These are phyloP conservation scores for Hyperoplus lanceolatus DNA, from an alignment of 2,797 vertebrate genomes.

Conservation along the genomic window DNA sequence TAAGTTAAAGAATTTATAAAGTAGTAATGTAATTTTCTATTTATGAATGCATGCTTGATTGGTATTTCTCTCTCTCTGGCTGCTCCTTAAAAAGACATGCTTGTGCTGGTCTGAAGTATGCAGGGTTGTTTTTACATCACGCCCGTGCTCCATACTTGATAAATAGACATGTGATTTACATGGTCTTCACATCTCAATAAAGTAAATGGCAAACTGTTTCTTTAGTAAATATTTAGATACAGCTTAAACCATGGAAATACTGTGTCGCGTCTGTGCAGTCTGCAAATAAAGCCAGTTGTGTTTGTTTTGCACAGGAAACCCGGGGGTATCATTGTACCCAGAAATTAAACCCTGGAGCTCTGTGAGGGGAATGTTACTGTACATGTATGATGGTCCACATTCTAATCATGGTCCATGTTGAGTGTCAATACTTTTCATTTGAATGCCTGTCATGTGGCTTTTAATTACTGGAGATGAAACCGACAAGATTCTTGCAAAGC, in stretches of 20 bases:
- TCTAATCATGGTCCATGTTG: neutral
- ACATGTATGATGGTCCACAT: neutral
- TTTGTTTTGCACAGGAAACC: neutral
- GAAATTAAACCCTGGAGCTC: neutral
- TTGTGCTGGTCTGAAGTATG: too few relatives aligned
- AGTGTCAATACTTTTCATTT: neutral
- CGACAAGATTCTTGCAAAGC: neutral
- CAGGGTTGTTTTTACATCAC: too few relatives aligned
- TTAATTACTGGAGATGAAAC: neutral
- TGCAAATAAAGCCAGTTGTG: neutral
- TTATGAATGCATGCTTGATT: too few relatives aligned
- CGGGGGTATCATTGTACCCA: neutral
- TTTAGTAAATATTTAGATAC: neutral
- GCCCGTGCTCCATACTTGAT: too few relatives aligned
- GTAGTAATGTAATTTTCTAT: too few relatives aligned
- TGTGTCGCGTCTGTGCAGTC: neutral
- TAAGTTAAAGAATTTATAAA: too few relatives aligned
- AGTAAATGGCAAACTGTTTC: neutral
- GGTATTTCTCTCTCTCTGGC: too few relatives aligned
- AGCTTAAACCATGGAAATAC: neutral
- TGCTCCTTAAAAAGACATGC: too few relatives aligned
- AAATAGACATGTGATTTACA: too few relatives aligned
- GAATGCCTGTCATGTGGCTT: neutral
- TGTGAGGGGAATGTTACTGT: neutral
- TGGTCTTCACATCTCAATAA: neutral